These are phyloP conservation scores for Tetragnatha versicolor DNA, from an alignment of 1,140 invertebrate species.

Conservation along the genomic window DNA sequence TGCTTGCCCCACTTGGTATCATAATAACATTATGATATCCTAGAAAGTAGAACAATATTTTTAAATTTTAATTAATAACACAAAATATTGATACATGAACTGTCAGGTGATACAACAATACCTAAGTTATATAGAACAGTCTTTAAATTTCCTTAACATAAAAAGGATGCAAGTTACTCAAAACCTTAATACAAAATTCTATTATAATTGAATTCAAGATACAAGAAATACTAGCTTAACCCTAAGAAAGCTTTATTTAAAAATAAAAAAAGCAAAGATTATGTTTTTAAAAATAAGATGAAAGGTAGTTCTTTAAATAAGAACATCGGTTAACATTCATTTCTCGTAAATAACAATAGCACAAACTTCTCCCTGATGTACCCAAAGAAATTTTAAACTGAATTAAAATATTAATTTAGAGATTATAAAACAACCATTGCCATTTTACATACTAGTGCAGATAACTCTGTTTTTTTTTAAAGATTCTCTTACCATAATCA, in stretches of 20 bases:
- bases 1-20: constrained; percentile 83
- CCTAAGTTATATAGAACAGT: neutral
- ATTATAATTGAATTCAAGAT: too few species aligned
- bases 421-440: too few species aligned
- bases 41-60: too few species aligned
- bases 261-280: too few species aligned
- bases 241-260: too few species aligned
- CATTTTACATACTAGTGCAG: too few species aligned
- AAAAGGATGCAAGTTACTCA: neutral
- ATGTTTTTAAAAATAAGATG: neutral
- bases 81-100: neutral
- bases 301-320: neutral
- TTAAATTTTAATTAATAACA: neutral
- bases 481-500: constrained; percentile 62
- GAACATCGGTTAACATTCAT: neutral
- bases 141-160: neutral
- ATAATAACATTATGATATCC: constrained; percentile 78
- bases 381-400: too few species aligned
- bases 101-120: too few species aligned
- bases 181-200: neutral
- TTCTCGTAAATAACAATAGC: neutral
- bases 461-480: too few species aligned
- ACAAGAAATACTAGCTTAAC: too few species aligned
- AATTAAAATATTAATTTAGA: too few species aligned
- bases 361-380: too few species aligned